Evolutionary conservation across 2,888 invertebrate genomes (phyloP).

Genomic region (Drosophila engyochracea): DNA sequence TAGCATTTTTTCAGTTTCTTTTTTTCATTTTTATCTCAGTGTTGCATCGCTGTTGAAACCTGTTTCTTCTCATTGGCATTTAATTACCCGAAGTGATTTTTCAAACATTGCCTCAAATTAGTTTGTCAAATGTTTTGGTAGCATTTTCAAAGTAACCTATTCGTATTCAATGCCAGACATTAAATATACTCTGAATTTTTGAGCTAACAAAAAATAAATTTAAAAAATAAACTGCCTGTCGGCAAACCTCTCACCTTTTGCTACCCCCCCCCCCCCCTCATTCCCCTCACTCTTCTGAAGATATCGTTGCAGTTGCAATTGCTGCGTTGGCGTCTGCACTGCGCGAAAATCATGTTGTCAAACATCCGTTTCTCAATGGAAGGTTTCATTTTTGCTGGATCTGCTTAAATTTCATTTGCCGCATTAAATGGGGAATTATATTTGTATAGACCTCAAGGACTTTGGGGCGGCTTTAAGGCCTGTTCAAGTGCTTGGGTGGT

Average conservation of each 20-base stretch:
- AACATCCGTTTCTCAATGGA: neutral
- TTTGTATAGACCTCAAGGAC: conserved; percentile 42
- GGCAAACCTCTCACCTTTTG: conserved; percentile 3
- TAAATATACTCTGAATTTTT: conserved; percentile 52
- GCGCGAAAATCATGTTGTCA: conserved; percentile 42
- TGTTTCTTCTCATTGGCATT: conserved; percentile 51
- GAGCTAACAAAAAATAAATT: conserved; percentile 44
- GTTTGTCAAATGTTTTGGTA: conserved; percentile 53
- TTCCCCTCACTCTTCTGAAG: neutral
- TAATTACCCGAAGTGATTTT: conserved; percentile 44
- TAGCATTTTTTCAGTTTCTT: conserved; percentile 36
- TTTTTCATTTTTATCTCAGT: conserved; percentile 52
- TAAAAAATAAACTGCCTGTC: conserved; percentile 13
- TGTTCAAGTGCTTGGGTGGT: conserved; percentile 57
- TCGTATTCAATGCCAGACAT: conserved; percentile 27
- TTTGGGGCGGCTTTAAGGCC: conserved; percentile 41
- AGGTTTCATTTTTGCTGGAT: conserved; percentile 7
- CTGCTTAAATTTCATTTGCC: conserved; percentile 67
- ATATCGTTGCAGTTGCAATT: conserved; percentile 20
- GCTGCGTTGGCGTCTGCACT: conserved; percentile 46
- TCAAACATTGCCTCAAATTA: conserved; percentile 53
- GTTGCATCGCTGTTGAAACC: conserved; percentile 59
- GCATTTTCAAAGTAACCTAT: conserved; percentile 22
- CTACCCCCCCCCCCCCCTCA: neutral
- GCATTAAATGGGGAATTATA: conserved; percentile 54